Conservation (phyloP, 2,888 invertebrate species). For the Diarsia brunnea region DNA sequence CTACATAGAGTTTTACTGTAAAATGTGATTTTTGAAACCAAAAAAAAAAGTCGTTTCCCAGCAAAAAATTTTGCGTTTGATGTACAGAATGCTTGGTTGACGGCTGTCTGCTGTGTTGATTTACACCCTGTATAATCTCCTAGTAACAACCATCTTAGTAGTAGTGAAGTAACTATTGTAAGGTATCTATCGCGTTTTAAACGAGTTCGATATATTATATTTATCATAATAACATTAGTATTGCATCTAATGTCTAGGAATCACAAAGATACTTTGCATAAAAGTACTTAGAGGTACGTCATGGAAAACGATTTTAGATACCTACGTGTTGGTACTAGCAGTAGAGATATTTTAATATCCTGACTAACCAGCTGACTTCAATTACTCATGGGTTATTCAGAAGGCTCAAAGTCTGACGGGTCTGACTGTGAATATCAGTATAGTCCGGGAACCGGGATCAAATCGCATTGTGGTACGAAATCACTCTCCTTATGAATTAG, state of each 20-base stretch:
- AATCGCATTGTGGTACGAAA: neutral
- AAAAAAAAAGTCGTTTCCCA: too few species aligned
- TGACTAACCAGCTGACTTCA: constrained; percentile 12
- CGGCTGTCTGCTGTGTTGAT: too few species aligned
- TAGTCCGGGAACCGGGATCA: neutral
- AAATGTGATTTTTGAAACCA: too few species aligned
- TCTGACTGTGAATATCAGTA: neutral
- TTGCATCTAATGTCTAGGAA: constrained; percentile 6
- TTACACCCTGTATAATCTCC: too few species aligned
- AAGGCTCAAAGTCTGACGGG: neutral
- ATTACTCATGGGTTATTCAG: neutral
- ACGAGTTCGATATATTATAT: neutral
- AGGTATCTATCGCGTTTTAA: too few species aligned
- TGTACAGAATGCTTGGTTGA: too few species aligned
- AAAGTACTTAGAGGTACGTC: neutral
- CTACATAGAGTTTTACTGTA: too few species aligned
- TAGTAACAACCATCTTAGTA: too few species aligned
- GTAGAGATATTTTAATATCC: neutral
- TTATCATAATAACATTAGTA: constrained; percentile 12
- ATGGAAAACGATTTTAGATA: constrained; percentile 10
- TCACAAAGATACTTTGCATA: constrained; percentile 37
- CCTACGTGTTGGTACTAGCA: neutral
- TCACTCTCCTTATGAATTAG: neutral
- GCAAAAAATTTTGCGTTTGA: too few species aligned
- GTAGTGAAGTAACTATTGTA: too few species aligned